Percentiles rank a stretch among this genome's conserved stretches.
phyloP scores from a whole-genome alignment of 2,797 vertebrate genomes.

The Melopsittacus undulatus region DNA sequence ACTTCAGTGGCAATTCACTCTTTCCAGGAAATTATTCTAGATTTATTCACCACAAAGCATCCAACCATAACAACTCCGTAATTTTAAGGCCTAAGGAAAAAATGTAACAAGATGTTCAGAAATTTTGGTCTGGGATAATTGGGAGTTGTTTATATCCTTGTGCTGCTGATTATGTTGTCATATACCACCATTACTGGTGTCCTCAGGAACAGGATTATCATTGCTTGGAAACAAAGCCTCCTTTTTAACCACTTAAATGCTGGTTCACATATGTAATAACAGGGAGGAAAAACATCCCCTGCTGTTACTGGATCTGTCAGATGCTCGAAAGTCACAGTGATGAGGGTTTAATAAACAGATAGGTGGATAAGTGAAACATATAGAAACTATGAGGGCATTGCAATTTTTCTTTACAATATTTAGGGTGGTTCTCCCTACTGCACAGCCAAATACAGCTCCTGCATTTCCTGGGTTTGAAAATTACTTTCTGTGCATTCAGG shows the following conservation, averaged over 20 bases:
- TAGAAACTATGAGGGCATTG: neutral
- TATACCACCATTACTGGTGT: conserved; percentile 34
- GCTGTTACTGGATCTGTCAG: neutral
- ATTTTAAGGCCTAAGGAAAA: conserved; percentile 71
- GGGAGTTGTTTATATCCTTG: conserved; percentile 61
- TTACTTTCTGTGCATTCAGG: neutral
- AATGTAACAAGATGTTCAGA: conserved; percentile 70
- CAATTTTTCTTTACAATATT: neutral
- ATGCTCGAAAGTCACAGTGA: neutral
- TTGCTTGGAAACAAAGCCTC: conserved; percentile 42
- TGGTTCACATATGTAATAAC: neutral
- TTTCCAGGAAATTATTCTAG: conserved; percentile 73
- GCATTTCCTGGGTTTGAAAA: neutral
- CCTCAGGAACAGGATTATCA: conserved; percentile 28
- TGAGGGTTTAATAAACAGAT: neutral
- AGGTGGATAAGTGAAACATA: neutral
- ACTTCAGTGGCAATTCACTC: conserved; percentile 37
- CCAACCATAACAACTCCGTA: conserved; percentile 68
- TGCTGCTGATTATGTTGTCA: conserved; percentile 45
- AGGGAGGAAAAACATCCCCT: neutral
- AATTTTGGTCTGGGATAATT: conserved; percentile 66
- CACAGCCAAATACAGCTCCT: neutral
- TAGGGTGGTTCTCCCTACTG: neutral
- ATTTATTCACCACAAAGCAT: conserved; percentile 73
- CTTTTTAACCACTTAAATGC: conserved; percentile 55